These are phyloP conservation scores for Pachliopta kotzebuea DNA, from an alignment of 2,888 invertebrate species.

Conservation along the genomic window DNA sequence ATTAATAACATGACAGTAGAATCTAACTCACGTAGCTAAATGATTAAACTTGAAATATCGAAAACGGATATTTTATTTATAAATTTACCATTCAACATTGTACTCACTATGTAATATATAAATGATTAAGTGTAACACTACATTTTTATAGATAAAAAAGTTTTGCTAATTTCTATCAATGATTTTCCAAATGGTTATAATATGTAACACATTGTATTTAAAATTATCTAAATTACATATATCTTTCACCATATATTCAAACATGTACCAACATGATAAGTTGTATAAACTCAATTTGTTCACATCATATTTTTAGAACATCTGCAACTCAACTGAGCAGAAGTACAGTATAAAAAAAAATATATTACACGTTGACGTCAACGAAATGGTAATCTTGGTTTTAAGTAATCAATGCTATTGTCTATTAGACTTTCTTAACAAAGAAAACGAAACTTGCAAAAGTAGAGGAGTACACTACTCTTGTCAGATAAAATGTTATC, in stretches of 20 bases:
- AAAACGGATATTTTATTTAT: too few relatives aligned
- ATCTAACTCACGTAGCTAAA: too few relatives aligned
- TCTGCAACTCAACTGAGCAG: slow-evolving; percentile 7
- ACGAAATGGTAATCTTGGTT: neutral
- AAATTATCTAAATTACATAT: neutral
- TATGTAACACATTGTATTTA: too few relatives aligned
- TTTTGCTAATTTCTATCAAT: too few relatives aligned
- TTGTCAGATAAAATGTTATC: neutral
- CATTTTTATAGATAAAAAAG: too few relatives aligned
- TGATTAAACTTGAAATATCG: too few relatives aligned
- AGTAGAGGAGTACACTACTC: neutral
- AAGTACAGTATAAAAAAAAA: slow-evolving; percentile 1
- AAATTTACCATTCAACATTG: too few relatives aligned
- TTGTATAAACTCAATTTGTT: slow-evolving; percentile 1
- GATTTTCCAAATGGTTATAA: too few relatives aligned
- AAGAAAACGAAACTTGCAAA: neutral
- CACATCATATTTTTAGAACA: slow-evolving; percentile 16
- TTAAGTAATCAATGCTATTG: neutral
- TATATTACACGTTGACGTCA: slow-evolving; percentile 4
- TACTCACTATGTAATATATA: too few relatives aligned
- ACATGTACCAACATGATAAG: neutral
- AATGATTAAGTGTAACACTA: too few relatives aligned
- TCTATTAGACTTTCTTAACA: neutral
- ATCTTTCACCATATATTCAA: neutral
- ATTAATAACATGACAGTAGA: too few relatives aligned